Evolutionary conservation across 1,140 invertebrate genomes (phyloP).

Genomic region (Camponotus pennsylvanicus): DNA sequence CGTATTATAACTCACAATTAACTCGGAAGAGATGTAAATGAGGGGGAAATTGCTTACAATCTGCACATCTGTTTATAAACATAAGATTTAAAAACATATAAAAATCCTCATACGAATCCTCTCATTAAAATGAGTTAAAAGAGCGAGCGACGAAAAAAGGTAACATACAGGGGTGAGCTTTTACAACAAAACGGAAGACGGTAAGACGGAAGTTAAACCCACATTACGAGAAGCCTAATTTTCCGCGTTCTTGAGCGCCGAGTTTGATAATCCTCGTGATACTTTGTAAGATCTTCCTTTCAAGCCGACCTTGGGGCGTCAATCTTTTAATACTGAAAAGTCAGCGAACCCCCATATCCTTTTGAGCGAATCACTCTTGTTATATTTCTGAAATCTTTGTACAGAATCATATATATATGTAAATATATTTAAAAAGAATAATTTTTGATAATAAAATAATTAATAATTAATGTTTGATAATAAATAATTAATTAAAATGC

Average conservation of each 20-base stretch:
- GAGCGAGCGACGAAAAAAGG: conserved; percentile 47
- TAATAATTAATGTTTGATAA: background rate
- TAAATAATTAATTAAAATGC: background rate
- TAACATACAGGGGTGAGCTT: conserved; percentile 19
- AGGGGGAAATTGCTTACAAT: background rate
- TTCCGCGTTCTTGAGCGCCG: conserved; percentile 77
- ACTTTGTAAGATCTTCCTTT: conserved; percentile 74
- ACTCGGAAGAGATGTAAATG: background rate
- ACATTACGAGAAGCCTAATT: conserved; percentile 71
- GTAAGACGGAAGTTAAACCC: conserved; percentile 56
- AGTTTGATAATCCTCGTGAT: conserved; percentile 79
- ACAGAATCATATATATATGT: background rate
- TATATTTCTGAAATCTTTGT: background rate
- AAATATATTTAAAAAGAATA: conserved; percentile 1
- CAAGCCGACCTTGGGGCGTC: conserved; percentile 45
- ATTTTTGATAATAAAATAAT: conserved; percentile 15
- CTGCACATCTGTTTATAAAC: conserved; percentile 1
- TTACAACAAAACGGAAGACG: background rate
- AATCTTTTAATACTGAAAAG: conserved; percentile 69
- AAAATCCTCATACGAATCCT: conserved; percentile 56
- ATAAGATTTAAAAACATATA: conserved; percentile 56
- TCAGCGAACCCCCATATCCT: background rate
- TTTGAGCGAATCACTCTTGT: conserved; percentile 8
- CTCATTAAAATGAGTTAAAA: conserved; percentile 63
- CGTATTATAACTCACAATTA: background rate